Conservation (phyloP, 1,140 invertebrate species). For the Solenopsis invicta region DNA sequence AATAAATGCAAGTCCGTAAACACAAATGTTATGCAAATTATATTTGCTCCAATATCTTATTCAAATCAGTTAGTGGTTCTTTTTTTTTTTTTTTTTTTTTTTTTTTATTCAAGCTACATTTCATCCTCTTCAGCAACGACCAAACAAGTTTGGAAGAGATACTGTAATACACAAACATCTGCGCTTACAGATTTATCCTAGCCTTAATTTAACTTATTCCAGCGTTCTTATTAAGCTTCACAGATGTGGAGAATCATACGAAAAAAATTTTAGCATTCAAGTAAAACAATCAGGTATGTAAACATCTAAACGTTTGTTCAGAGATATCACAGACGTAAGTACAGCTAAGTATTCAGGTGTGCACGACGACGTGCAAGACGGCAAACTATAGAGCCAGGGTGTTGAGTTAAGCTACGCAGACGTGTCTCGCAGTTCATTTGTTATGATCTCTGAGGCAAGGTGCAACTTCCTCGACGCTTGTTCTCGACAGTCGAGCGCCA, state of each 20-base stretch:
- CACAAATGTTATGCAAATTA: not conserved
- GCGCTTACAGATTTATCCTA: not conserved
- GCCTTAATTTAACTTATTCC: not conserved
- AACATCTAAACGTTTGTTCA: not conserved
- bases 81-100: too few relatives aligned
- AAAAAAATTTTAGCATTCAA: not conserved
- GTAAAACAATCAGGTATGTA: not conserved
- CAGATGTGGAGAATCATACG: not conserved
- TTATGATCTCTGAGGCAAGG: not conserved
- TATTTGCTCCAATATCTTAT: not conserved
- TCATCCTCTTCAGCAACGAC: not conserved
- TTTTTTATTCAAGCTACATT: not conserved
- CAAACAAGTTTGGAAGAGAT: not conserved
- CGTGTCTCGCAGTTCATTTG: conserved; percentile 35
- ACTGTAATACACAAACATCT: not conserved
- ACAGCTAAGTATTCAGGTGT: not conserved
- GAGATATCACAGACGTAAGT: conserved; percentile 14
- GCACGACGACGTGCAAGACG: not conserved
- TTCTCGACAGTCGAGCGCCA: not conserved
- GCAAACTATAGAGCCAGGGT: not conserved
- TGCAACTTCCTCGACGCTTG: not conserved
- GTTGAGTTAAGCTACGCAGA: not conserved
- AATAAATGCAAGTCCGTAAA: not conserved
- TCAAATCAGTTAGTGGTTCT: too few relatives aligned
- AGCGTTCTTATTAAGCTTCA: too few relatives aligned